Percentiles rank a stretch among this genome's conserved stretches.
These are phyloP conservation scores for Epizoanthus rinbou DNA, from an alignment of 92 coral and sea anemone genomes.

Conservation along the genomic window DNA sequence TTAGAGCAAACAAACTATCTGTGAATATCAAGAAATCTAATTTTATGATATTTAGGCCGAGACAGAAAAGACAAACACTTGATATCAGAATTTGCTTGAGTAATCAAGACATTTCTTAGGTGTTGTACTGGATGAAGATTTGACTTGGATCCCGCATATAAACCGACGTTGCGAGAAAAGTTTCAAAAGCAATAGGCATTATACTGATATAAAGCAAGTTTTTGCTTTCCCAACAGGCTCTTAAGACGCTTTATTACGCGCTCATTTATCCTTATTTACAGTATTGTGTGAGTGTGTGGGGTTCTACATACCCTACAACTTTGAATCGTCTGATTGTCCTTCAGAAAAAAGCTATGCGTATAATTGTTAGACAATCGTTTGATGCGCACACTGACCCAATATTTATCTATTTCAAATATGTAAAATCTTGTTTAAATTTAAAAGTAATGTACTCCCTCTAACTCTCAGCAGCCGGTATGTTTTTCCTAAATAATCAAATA, in stretches of 20 bases:
- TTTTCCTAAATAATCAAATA: slow-evolving; percentile 35
- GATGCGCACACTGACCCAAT: slow-evolving; percentile 45
- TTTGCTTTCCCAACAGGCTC: not conserved
- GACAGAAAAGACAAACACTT: no score
- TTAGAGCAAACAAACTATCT: no score
- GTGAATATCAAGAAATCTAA: no score
- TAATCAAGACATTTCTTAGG: no score
- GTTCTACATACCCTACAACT: slow-evolving; percentile 42
- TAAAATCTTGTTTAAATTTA: slow-evolving; percentile 40
- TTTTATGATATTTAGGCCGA: no score
- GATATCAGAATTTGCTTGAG: no score
- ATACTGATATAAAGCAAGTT: no score
- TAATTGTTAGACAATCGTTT: slow-evolving; percentile 6
- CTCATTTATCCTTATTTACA: slow-evolving; percentile 35
- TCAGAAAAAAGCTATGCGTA: slow-evolving; percentile 27
- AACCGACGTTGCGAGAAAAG: no score
- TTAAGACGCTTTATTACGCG: slow-evolving; percentile 21
- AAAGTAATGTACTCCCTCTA: slow-evolving; percentile 34
- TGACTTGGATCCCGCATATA: no score
- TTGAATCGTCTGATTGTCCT: slow-evolving; percentile 28
- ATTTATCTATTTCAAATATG: slow-evolving; percentile 36
- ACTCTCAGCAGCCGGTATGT: slow-evolving; percentile 32
- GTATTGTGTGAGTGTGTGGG: slow-evolving; percentile 40
- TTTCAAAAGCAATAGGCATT: no score
- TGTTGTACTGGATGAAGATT: no score